Evolutionary conservation across 2,888 invertebrate genomes (phyloP).

Genomic region (Tineola bisselliella): DNA sequence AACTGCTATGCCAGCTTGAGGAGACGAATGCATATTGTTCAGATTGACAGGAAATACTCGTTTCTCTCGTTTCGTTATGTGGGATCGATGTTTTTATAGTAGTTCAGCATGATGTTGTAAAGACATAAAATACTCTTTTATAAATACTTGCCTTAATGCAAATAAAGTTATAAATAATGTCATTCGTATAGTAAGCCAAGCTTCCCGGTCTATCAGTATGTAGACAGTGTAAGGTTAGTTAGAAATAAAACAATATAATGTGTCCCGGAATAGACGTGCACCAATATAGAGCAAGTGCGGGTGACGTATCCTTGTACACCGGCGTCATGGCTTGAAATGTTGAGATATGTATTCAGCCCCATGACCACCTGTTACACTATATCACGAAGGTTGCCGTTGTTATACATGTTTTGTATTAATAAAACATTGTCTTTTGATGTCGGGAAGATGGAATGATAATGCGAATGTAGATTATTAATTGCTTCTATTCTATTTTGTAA

Average conservation of each 20-base stretch:
- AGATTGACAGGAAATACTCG: no score
- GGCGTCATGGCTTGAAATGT: slow-evolving; percentile 40
- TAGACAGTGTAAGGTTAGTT: slow-evolving; percentile 42
- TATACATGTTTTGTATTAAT: background rate
- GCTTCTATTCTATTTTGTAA: background rate
- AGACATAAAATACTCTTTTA: no score
- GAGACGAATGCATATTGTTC: no score
- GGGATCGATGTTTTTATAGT: no score
- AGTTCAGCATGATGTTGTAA: no score
- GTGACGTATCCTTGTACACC: background rate
- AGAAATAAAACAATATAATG: slow-evolving; percentile 62
- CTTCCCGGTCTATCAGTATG: slow-evolving; percentile 32
- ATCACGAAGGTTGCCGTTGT: background rate
- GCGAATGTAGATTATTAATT: background rate
- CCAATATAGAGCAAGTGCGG: slow-evolving; percentile 46
- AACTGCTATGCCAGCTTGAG: no score
- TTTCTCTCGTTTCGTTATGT: no score
- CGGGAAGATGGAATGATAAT: background rate
- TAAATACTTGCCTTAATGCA: no score
- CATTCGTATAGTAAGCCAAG: slow-evolving; percentile 20
- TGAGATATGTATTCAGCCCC: slow-evolving; percentile 17
- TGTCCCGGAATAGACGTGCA: slow-evolving; percentile 57
- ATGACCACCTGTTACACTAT: background rate
- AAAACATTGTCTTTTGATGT: slow-evolving; percentile 1
- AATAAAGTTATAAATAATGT: background rate